phyloP scores from a whole-genome alignment of 2,113 vertebrate species.

The Gymnorhina tibicen region DNA sequence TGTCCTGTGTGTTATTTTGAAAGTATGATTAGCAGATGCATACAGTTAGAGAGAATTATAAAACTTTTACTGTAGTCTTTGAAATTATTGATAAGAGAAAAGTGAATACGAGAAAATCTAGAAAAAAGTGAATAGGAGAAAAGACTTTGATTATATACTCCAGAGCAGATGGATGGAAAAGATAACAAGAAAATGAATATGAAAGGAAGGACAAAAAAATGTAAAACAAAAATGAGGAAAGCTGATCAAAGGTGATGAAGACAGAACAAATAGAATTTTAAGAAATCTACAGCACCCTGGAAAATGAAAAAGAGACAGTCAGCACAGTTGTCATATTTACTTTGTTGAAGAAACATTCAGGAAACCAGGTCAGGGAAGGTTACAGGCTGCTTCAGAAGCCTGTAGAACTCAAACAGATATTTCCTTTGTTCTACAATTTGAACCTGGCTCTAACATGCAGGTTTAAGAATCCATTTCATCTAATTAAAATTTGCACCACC shows the following conservation, averaged over 20 bases:
- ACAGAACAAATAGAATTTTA: not conserved
- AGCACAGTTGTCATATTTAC: not conserved
- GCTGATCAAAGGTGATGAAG: not conserved
- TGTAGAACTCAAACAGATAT: not conserved
- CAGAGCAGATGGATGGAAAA: slow-evolving; percentile 29
- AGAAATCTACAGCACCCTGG: not conserved
- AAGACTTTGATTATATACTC: slow-evolving; percentile 30
- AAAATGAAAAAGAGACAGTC: not conserved
- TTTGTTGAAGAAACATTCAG: not conserved
- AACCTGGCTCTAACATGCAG: not conserved
- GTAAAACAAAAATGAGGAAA: not conserved
- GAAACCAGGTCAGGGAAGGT: not conserved
- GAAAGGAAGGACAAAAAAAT: not conserved
- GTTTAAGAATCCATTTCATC: not conserved
- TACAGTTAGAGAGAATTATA: not conserved
- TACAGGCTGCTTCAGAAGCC: not conserved
- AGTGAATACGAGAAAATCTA: not conserved
- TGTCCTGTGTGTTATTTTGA: not conserved
- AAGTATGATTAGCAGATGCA: slow-evolving; percentile 10
- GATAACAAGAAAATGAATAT: slow-evolving; percentile 26
- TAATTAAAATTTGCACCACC: not conserved
- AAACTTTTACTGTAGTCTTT: slow-evolving; percentile 1
- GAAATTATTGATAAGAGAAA: slow-evolving; percentile 6
- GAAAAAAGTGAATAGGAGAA: not conserved
- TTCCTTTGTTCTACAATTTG: not conserved